Evolutionary conservation across 2,888 invertebrate species (phyloP).

Genomic region (Drosophila vallismaia): DNA sequence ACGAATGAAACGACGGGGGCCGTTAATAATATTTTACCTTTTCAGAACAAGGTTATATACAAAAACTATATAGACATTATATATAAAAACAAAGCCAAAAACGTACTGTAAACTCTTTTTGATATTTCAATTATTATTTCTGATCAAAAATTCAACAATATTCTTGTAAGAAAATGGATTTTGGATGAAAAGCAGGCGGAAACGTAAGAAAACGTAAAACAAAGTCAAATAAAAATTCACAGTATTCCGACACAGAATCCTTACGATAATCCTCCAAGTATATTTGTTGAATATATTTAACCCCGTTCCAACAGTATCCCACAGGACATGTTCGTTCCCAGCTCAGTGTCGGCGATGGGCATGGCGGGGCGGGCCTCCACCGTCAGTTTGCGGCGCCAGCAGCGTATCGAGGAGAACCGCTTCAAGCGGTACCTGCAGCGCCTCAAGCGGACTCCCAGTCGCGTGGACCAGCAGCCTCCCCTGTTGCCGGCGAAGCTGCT

Average conservation of each 20-base stretch:
- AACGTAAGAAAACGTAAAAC: constrained; percentile 10
- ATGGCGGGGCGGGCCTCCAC: not conserved
- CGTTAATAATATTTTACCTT: not conserved
- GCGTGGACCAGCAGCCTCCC: constrained; percentile 39
- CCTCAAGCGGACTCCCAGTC: constrained; percentile 17
- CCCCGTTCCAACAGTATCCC: not conserved
- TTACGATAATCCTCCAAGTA: not conserved
- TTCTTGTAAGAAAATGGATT: too few species aligned
- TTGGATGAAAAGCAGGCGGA: constrained; percentile 14
- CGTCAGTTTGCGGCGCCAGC: not conserved
- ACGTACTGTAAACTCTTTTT: too few species aligned
- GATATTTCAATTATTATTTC: too few species aligned
- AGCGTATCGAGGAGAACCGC: not conserved
- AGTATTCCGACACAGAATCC: constrained; percentile 28
- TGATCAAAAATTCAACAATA: too few species aligned
- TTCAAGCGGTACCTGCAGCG: constrained; percentile 21
- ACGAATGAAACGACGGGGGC: constrained; percentile 1
- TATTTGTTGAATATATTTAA: not conserved
- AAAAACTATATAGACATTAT: too few species aligned
- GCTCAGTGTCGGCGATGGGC: not conserved
- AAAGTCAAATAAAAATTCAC: constrained; percentile 34
- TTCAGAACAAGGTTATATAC: too few species aligned
- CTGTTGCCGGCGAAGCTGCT: constrained; percentile 14
- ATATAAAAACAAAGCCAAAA: too few species aligned
- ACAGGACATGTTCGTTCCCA: not conserved